Percentiles rank a stretch among this genome's conserved stretches.
phyloP scores from a whole-genome alignment of 2,113 vertebrate species.

The Perognathus longimembris region DNA sequence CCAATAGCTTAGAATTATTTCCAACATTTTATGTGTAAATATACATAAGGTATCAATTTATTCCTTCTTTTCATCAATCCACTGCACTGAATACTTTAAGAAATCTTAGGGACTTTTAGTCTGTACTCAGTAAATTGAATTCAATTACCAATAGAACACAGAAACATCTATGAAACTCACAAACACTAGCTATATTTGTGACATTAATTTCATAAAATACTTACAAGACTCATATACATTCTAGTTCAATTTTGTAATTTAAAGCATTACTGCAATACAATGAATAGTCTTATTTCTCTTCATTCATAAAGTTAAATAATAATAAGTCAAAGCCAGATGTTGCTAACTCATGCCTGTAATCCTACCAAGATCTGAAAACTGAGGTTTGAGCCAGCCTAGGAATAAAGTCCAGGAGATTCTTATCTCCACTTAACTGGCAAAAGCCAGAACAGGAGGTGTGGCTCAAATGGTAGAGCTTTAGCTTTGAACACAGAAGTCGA shows the following conservation, averaged over 20 bases:
- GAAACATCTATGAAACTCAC: background rate
- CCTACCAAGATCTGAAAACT: too few species aligned
- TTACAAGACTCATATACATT: background rate
- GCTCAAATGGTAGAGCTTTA: too few species aligned
- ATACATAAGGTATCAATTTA: background rate
- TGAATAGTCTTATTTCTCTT: background rate
- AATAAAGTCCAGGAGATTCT: too few species aligned
- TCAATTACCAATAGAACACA: background rate
- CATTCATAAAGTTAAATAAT: background rate
- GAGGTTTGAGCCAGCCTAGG: background rate
- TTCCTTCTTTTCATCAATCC: background rate
- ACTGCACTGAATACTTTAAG: rapidly evolving
- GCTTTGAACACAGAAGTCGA: too few species aligned
- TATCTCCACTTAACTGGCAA: too few species aligned
- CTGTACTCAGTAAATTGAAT: background rate
- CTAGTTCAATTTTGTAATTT: background rate
- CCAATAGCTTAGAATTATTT: background rate
- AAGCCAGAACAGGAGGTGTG: too few species aligned
- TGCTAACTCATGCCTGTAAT: too few species aligned
- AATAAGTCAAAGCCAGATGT: background rate
- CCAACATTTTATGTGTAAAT: background rate
- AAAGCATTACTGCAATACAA: background rate
- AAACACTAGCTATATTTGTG: background rate
- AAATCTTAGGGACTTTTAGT: background rate
- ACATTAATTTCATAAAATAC: background rate